Evolutionary conservation across 2,888 invertebrate genomes (phyloP).

Genomic region (Mythimna vitellina): DNA sequence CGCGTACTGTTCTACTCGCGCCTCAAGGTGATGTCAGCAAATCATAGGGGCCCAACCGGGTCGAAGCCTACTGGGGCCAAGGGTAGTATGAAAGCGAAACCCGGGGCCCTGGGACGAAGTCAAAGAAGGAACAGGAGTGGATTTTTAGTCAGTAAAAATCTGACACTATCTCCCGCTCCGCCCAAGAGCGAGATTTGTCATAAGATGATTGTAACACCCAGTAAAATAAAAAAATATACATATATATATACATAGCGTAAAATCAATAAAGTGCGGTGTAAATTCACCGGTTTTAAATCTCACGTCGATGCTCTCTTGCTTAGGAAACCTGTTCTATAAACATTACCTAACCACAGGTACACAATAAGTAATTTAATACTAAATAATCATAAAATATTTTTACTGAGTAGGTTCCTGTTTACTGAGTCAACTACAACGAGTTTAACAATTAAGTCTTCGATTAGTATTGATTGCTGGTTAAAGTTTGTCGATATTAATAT

Average conservation of each 20-base stretch:
- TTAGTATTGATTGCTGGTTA: conserved; percentile 65
- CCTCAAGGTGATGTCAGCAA: too few relatives aligned
- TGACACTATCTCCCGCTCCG: too few relatives aligned
- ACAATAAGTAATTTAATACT: conserved; percentile 60
- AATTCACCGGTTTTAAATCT: conserved; percentile 38
- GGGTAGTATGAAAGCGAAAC: too few relatives aligned
- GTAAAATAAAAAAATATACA: too few relatives aligned
- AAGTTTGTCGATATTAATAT: conserved; percentile 65
- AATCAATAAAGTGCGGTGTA: conserved; percentile 32
- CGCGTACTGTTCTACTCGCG: too few relatives aligned
- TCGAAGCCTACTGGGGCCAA: too few relatives aligned
- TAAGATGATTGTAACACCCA: too few relatives aligned
- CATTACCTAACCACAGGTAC: conserved; percentile 51
- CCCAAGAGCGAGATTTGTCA: too few relatives aligned
- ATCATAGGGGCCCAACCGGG: too few relatives aligned
- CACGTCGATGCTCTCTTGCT: conserved; percentile 18
- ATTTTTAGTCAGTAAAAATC: too few relatives aligned
- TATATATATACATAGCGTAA: conserved; percentile 19
- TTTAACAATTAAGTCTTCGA: conserved; percentile 78
- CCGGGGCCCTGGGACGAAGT: too few relatives aligned
- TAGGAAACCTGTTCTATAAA: conserved; percentile 50
- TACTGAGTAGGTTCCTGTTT: conserved; percentile 53
- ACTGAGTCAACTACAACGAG: conserved; percentile 70
- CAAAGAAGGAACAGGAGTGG: too few relatives aligned
- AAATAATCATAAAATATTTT: conserved; percentile 58